Evolutionary conservation across 2,113 vertebrate species (phyloP), one percentile per base, ranked within the genome.

Genomic region (Sapayoa aenigma): DNA sequence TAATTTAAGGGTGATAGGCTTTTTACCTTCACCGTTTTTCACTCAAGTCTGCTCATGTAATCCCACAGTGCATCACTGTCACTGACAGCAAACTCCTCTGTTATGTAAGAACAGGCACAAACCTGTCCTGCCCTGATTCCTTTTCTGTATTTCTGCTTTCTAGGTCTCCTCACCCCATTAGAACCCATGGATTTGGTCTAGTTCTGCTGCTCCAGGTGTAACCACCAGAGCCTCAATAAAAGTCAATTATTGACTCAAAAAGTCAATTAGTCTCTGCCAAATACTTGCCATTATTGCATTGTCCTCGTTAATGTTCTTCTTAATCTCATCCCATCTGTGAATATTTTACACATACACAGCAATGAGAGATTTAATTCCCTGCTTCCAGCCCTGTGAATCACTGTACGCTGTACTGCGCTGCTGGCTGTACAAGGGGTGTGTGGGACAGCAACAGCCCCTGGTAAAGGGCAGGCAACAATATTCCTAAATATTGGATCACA

Each of bases 131-230:
- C 44, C 63, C 85, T 12, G 18, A 14, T 97, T 94, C 90, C 86
- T 83, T 84, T 80, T 90, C 91, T 84, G 60, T 37, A 35, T 78
- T 92, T 78, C 65, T 92, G 92, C 90, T 93, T 96, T 93, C 94
- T 77, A 94, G 83, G 85, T 88, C 94, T 96, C 87, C 68, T 66
- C 22, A 55, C 41, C 21, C 67, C 82, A 16, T 49, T 19, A 44
- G 14, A 56, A 9, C 53, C 14, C 19, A 4, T 7, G 15, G 58
- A 42, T 83, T 23, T 52, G 56, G 55, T 71, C 75, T 86, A 74
- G 39, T 83, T 95, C 67, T 67, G 63, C 44, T 50, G 35, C 68
- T 62, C 17, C 52, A 81, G 47, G 25, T 85, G 52, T 39, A 68
- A 63, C 27, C 0, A 0, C 49, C 5, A 2, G 12, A 92, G 35